Conservation (phyloP, 2,113 vertebrate species). For the Istiophorus platypterus region DNA sequence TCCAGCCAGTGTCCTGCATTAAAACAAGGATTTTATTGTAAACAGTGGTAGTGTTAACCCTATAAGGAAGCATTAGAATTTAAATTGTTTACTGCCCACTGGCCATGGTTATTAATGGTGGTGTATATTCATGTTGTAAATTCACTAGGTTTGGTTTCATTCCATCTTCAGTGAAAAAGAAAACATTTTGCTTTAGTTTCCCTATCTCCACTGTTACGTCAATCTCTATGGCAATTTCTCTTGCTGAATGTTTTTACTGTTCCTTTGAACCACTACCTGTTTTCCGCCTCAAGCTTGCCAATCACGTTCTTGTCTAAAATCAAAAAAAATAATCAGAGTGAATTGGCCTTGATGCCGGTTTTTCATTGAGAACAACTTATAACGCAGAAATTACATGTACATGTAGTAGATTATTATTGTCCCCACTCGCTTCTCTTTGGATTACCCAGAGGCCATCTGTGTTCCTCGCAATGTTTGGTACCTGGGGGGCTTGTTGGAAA, state of each 20-base stretch:
- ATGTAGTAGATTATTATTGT: constrained; percentile 62
- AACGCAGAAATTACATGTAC: constrained; percentile 18
- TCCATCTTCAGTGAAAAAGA: not conserved
- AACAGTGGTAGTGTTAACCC: constrained; percentile 18
- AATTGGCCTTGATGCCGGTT: constrained; percentile 18
- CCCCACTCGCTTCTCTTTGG: constrained; percentile 52
- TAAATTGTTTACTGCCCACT: constrained; percentile 42
- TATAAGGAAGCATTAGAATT: constrained; percentile 40
- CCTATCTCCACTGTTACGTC: not conserved
- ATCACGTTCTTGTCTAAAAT: constrained; percentile 13
- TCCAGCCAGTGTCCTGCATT: constrained; percentile 33
- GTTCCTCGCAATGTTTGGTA: constrained; percentile 66
- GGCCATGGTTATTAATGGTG: constrained; percentile 12
- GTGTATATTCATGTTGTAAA: constrained; percentile 20
- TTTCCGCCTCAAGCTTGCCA: constrained; percentile 15
- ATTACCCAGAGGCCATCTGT: constrained; percentile 80
- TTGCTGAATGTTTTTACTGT: constrained; percentile 10
- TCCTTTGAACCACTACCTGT: constrained; percentile 22
- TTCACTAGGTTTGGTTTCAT: constrained; percentile 16
- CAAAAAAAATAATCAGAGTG: not conserved
- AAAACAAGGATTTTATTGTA: constrained; percentile 42
- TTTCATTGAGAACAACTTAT: constrained; percentile 21
- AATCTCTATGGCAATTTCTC: not conserved
- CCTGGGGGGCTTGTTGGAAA: constrained; percentile 72
- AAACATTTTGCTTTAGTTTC: constrained; percentile 10